These are phyloP conservation scores for Allolobophora icterica DNA, from an alignment of 2,888 invertebrate species.

Conservation along the genomic window DNA sequence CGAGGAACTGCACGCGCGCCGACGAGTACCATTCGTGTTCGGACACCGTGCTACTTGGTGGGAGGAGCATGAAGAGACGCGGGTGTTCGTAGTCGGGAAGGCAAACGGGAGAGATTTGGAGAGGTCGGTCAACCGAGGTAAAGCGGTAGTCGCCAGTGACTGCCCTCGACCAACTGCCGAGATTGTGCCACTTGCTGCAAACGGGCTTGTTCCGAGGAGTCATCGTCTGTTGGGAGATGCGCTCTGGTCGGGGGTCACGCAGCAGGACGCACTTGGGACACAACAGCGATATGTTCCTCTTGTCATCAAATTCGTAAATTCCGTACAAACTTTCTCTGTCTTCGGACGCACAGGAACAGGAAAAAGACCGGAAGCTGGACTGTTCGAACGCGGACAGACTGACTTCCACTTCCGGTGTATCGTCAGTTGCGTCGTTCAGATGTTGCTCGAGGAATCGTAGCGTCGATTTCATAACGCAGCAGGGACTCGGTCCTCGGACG, in stretches of 20 bases:
- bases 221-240: slow-evolving; percentile 40
- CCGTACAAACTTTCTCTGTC: slow-evolving; percentile 36
- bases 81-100: slow-evolving; percentile 52
- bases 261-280: slow-evolving; percentile 50
- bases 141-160: slow-evolving; percentile 50
- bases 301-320: not conserved
- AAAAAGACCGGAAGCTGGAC: slow-evolving; percentile 35
- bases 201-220: slow-evolving; percentile 47
- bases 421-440: slow-evolving; percentile 48
- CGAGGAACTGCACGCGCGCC: slow-evolving; percentile 48
- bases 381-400: slow-evolving; percentile 31
- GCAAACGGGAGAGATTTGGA: slow-evolving; percentile 40
- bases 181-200: slow-evolving; percentile 51
- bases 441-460: slow-evolving; percentile 48
- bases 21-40: slow-evolving; percentile 48
- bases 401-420: slow-evolving; percentile 24
- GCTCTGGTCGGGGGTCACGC: slow-evolving; percentile 47
- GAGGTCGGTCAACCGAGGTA: slow-evolving; percentile 37
- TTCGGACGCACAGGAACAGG: slow-evolving; percentile 30
- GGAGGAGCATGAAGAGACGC: slow-evolving; percentile 49
- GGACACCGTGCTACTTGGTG: slow-evolving; percentile 48
- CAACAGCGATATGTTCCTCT: slow-evolving; percentile 43
- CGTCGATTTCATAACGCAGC: slow-evolving; percentile 49
- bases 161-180: slow-evolving; percentile 51
- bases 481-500: slow-evolving; percentile 49